Evolutionary conservation across 1,140 invertebrate species (phyloP).

Genomic region (Drosophila ogumai): DNA sequence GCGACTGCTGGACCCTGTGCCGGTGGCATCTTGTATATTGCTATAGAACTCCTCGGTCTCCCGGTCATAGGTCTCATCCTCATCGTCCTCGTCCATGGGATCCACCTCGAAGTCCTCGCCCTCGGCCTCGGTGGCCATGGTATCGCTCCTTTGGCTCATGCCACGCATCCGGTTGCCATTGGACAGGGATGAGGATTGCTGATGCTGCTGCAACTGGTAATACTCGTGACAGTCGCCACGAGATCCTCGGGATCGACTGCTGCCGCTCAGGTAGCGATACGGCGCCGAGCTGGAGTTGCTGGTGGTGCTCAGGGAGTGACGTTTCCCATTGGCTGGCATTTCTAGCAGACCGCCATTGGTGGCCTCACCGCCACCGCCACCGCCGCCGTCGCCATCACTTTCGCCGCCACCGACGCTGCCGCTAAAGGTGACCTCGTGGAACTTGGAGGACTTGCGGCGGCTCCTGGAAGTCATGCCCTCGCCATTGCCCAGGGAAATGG

Average conservation of each 20-base stretch:
- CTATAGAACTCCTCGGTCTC: conserved; percentile 83
- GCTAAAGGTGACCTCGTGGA: conserved; percentile 80
- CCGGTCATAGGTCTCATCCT: conserved; percentile 73
- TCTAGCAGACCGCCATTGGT: background rate
- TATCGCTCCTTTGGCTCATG: conserved; percentile 67
- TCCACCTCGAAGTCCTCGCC: conserved; percentile 76
- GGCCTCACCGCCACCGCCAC: conserved; percentile 7
- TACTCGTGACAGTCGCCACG: conserved; percentile 61
- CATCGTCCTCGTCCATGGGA: conserved; percentile 66
- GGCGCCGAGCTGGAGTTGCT: conserved; percentile 64
- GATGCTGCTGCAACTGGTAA: conserved; percentile 57
- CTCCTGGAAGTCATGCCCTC: conserved; percentile 40
- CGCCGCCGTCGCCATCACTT: conserved; percentile 56
- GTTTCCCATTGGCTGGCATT: conserved; percentile 18
- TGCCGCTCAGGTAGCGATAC: conserved; percentile 51
- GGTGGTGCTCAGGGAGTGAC: conserved; percentile 64
- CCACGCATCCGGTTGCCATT: conserved; percentile 31
- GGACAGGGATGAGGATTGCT: conserved; percentile 50
- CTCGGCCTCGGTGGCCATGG: conserved; percentile 71
- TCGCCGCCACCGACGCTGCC: conserved; percentile 80
- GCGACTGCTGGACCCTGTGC: conserved; percentile 50
- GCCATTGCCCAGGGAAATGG: conserved; percentile 58
- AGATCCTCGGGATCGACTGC: conserved; percentile 54
- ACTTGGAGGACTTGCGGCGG: conserved; percentile 76
- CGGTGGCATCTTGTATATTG: conserved; percentile 79